These are phyloP conservation scores for Patella caerulea DNA, from an alignment of 2,888 invertebrate species.

Conservation along the genomic window DNA sequence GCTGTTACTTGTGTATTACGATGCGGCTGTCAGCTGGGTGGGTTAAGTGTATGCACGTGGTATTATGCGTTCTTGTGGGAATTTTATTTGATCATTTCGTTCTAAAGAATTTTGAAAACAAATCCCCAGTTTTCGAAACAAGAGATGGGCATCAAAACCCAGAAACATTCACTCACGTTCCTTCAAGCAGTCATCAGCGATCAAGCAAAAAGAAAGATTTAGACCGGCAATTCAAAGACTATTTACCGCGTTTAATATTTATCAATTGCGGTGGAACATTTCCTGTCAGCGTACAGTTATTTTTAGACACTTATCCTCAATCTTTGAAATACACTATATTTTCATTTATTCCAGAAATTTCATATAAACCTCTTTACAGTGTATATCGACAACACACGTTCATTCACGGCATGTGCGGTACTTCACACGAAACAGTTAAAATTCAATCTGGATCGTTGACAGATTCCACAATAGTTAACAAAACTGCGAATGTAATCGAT, in stretches of 20 bases:
- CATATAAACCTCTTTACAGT: conserved; percentile 28
- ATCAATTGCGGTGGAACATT: conserved; percentile 34
- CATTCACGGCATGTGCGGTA: conserved; percentile 17
- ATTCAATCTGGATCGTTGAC: not conserved
- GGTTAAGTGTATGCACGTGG: no score
- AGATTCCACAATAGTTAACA: conserved; percentile 11
- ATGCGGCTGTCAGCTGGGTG: no score
- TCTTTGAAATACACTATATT: conserved; percentile 29
- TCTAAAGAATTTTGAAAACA: no score
- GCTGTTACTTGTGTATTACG: no score
- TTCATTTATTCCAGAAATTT: conserved; percentile 33
- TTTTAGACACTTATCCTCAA: conserved; percentile 38
- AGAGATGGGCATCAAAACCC: no score
- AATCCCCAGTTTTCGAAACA: no score
- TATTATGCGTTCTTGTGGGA: no score
- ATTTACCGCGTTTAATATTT: conserved; percentile 35
- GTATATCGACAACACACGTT: conserved; percentile 28
- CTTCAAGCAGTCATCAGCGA: no score
- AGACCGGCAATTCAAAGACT: conserved; percentile 33
- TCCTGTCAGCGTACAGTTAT: conserved; percentile 33
- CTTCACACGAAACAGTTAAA: not conserved
- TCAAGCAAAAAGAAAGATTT: conserved; percentile 25
- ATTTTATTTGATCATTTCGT: no score
- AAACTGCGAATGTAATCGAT: conserved; percentile 24
- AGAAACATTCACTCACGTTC: no score